Percentiles rank a stretch among this genome's conserved stretches.
phyloP scores from a whole-genome alignment of 1,140 invertebrate species.

The Ericerus pela region DNA sequence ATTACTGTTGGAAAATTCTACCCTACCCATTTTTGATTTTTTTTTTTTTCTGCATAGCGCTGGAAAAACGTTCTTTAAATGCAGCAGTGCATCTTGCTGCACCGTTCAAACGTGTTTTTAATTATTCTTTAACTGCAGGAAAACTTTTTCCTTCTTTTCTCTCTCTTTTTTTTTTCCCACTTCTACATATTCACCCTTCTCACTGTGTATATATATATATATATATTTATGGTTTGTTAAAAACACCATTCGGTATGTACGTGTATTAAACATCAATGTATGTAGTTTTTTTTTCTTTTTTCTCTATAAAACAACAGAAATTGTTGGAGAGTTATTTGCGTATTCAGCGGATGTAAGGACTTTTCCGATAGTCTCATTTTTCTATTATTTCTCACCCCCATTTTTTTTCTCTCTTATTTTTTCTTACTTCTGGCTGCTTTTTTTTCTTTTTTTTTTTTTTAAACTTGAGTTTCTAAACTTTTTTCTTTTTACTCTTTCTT shows the following conservation, averaged over 20 bases:
- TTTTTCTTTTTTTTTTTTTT: background rate
- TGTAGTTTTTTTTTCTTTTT: background rate
- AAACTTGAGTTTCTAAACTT: no score
- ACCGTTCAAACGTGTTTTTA: constrained; percentile 3
- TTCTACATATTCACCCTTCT: no score
- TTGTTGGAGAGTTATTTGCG: background rate
- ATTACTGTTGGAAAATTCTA: background rate
- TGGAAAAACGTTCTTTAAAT: constrained; percentile 3
- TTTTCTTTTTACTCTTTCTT: no score
- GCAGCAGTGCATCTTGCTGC: background rate
- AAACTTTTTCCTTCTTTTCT: background rate
- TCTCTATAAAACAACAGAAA: constrained; percentile 1
- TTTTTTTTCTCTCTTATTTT: background rate
- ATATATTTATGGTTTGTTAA: constrained; percentile 1
- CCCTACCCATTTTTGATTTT: no score
- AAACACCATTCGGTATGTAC: background rate
- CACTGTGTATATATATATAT: no score
- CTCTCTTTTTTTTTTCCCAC: no score
- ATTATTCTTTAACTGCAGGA: background rate
- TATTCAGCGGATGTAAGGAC: constrained; percentile 4
- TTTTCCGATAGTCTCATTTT: background rate
- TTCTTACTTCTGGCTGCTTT: background rate
- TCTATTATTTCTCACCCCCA: background rate
- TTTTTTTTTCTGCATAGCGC: no score
- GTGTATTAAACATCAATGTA: background rate